Percentiles rank a stretch among this genome's conserved stretches.
These are phyloP conservation scores for Chelonia mydas DNA, from an alignment of 2,797 vertebrate genomes.

Conservation along the genomic window DNA sequence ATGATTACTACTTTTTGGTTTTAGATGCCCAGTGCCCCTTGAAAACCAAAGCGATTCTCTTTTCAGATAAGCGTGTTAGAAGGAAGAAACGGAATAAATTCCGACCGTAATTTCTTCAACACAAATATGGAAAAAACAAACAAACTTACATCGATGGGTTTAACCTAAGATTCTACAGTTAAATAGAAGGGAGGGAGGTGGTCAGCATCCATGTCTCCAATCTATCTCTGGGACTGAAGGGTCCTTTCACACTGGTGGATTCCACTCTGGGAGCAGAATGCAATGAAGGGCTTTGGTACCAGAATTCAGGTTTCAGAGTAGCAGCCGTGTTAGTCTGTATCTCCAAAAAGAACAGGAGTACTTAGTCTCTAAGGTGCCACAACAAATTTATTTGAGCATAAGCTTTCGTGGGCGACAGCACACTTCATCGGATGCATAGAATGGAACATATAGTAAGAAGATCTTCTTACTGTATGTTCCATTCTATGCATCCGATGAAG, in stretches of 20 bases:
- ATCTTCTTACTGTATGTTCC: too few species aligned
- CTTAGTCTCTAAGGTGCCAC: too few species aligned
- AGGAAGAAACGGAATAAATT: constrained; percentile 23
- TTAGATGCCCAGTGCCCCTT: background rate
- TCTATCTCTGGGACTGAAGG: background rate
- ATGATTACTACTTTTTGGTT: background rate
- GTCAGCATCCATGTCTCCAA: background rate
- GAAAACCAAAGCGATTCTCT: background rate
- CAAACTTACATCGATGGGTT: background rate
- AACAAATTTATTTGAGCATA: too few species aligned
- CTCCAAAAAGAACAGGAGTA: too few species aligned
- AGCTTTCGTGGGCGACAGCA: too few species aligned
- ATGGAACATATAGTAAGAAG: too few species aligned
- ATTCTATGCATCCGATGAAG: too few species aligned
- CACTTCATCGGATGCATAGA: too few species aligned
- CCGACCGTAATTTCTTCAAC: background rate
- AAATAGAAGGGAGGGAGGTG: background rate
- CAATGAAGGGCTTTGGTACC: background rate
- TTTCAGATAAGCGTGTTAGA: background rate
- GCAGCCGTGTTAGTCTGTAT: too few species aligned
- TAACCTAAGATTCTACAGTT: background rate
- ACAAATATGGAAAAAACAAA: background rate
- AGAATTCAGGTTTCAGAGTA: background rate
- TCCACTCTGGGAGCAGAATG: background rate
- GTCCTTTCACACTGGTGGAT: background rate